phyloP scores from a whole-genome alignment of 2,888 invertebrate species.

The Aphrophora alni region DNA sequence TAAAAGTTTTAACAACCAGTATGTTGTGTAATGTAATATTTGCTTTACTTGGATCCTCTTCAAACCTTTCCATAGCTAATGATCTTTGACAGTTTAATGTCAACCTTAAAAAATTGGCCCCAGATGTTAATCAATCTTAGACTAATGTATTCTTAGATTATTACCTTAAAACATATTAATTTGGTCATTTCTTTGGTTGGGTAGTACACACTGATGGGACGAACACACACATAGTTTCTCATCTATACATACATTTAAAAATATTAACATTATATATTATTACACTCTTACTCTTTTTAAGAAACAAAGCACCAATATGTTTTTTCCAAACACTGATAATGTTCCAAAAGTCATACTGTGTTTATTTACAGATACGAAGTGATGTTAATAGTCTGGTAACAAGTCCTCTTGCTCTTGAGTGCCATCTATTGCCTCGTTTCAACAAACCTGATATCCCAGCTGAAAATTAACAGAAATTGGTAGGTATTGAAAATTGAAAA shows the following conservation, averaged over 20 bases:
- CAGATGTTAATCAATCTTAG: too few relatives aligned
- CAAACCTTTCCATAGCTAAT: too few relatives aligned
- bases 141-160: background rate
- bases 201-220: background rate
- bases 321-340: too few relatives aligned
- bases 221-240: background rate
- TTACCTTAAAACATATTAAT: background rate
- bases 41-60: too few relatives aligned
- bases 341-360: background rate
- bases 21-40: too few relatives aligned
- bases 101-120: too few relatives aligned
- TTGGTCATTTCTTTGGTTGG: background rate
- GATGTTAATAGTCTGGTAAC: conserved; percentile 24
- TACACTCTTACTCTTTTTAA: background rate
- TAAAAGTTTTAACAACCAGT: too few relatives aligned
- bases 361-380: conserved; percentile 36
- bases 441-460: conserved; percentile 21
- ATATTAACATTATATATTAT: background rate
- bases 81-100: too few relatives aligned
- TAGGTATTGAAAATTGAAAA: too few relatives aligned
- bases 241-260: background rate
- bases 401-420: conserved; percentile 22
- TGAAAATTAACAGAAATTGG: background rate
- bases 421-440: conserved; percentile 33
- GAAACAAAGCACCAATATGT: background rate